Evolutionary conservation across 2,797 vertebrate species (phyloP).

Genomic region (Taenioides sp.): DNA sequence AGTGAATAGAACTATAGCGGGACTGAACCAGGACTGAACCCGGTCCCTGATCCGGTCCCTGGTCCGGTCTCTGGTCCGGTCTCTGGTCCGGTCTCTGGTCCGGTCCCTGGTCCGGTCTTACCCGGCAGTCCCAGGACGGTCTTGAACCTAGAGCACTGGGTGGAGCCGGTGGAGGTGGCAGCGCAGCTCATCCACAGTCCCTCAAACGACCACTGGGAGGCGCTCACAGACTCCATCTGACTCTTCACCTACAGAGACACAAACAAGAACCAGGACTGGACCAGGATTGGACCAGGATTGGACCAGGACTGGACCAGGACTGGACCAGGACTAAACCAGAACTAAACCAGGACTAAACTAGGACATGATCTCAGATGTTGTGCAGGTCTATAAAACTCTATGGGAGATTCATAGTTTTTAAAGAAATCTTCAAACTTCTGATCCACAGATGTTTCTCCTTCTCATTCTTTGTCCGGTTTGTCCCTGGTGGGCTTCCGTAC

Average conservation of each 20-base stretch:
- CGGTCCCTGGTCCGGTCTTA: too few species aligned
- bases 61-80: too few species aligned
- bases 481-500: too few species aligned
- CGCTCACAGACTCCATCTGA: conserved; percentile 59
- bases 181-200: conserved; percentile 79
- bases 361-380: too few species aligned
- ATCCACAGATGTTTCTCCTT: too few species aligned
- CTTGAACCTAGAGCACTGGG: conserved; percentile 74
- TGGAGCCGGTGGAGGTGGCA: conserved; percentile 58
- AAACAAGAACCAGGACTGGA: not conserved
- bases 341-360: not conserved
- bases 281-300: not conserved
- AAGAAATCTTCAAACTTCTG: too few species aligned
- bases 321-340: not conserved
- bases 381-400: too few species aligned
- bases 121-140: conserved; percentile 75
- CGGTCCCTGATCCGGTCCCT: too few species aligned
- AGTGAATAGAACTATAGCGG: not conserved
- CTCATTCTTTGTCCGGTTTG: too few species aligned
- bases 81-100: too few species aligned
- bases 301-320: not conserved
- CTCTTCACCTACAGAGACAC: conserved; percentile 25
- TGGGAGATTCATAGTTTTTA: too few species aligned
- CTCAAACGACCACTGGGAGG: conserved; percentile 65
- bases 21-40: not conserved